Percentiles rank a stretch among this genome's conserved stretches.
These are phyloP conservation scores for Adineta ricciae DNA, from an alignment of 2,888 invertebrate genomes.

Conservation along the genomic window DNA sequence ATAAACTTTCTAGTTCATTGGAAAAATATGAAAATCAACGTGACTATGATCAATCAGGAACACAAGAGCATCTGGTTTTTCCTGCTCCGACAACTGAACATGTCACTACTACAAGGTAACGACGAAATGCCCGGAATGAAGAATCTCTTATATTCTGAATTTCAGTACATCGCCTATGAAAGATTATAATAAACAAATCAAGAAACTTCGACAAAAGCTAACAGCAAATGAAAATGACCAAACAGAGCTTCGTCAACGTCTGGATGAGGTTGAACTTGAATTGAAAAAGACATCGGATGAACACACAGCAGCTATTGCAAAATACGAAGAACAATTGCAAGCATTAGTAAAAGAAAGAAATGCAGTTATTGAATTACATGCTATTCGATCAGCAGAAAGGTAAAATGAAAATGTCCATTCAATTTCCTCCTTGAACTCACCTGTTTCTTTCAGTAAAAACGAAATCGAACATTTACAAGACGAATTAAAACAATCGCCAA, in stretches of 20 bases:
- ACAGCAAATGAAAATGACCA: neutral
- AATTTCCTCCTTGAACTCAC: no score
- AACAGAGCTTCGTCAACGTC: neutral
- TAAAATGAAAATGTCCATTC: neutral
- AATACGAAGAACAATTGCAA: neutral
- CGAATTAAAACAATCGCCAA: neutral
- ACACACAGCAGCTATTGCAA: neutral
- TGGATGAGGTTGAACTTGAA: neutral
- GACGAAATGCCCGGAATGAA: no score
- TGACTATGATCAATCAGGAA: no score
- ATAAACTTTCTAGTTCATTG: no score
- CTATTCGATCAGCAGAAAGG: neutral
- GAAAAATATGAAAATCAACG: no score
- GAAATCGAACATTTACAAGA: neutral
- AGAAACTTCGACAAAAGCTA: neutral
- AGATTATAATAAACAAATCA: neutral
- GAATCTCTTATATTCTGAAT: neutral
- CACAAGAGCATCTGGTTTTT: no score
- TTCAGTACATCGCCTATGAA: neutral
- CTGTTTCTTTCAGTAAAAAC: neutral
- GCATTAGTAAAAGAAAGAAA: neutral
- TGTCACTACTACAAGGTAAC: no score
- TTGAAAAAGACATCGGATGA: neutral
- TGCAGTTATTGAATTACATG: neutral
- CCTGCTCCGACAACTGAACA: no score